Conservation (phyloP, 35 echinoderm and acorn worm genomes). For the Eucidaris tribuloides region DNA sequence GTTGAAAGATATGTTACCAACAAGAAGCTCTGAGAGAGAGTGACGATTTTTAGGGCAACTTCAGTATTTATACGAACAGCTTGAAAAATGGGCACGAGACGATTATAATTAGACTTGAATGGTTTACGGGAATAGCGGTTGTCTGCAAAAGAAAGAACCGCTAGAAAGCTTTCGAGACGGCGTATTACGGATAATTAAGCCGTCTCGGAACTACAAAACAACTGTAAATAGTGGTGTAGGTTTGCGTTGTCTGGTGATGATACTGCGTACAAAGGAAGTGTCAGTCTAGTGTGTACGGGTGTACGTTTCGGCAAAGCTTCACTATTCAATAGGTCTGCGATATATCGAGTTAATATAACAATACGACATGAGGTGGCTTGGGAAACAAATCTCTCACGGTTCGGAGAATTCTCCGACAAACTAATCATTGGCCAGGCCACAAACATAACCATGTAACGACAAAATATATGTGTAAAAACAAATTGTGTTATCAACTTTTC, state of each 20-base stretch:
- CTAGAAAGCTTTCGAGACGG: conserved; percentile 13
- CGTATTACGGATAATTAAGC: conserved; percentile 20
- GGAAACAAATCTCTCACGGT: too few relatives aligned
- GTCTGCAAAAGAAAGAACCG: conserved; percentile 20
- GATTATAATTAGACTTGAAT: conserved; percentile 36
- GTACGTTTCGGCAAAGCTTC: conserved; percentile 15
- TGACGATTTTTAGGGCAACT: too few relatives aligned
- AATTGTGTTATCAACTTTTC: too few relatives aligned
- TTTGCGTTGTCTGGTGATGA: conserved; percentile 20
- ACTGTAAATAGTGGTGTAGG: not conserved
- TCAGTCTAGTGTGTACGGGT: not conserved
- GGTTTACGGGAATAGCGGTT: conserved; percentile 26
- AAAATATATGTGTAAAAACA: too few relatives aligned
- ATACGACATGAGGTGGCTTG: too few relatives aligned
- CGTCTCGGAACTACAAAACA: conserved; percentile 9
- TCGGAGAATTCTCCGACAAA: not conserved
- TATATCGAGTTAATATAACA: too few relatives aligned
- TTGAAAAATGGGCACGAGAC: conserved; percentile 5
- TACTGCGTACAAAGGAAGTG: conserved; percentile 6
- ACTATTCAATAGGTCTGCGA: too few relatives aligned
- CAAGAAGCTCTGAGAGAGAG: too few relatives aligned
- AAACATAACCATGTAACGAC: too few relatives aligned
- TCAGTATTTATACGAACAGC: not conserved
- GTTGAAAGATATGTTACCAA: too few relatives aligned
- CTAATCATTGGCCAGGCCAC: conserved; percentile 15